Base-by-base conservation (phyloP, 2,113 vertebrate genomes). In the Lepisosteus osseus region DNA sequence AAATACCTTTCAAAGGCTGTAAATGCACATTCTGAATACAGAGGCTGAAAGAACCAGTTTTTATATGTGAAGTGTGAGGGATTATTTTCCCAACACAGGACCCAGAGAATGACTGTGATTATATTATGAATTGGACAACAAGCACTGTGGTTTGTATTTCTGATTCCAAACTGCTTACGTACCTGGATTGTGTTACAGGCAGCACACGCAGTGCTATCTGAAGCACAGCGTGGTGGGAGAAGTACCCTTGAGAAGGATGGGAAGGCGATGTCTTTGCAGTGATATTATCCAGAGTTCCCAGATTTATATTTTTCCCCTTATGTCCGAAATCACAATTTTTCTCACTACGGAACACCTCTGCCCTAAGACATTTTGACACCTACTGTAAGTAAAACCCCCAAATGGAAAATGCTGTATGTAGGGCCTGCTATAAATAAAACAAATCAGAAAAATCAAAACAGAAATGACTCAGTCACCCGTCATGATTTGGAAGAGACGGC, bases 201-300 rank as follows among this genome's bases (percentile, higher is more conserved):
- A 70, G 41, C 40, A 13, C 42, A 15, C 12, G 59, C 57, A 40
- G 59, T 11, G 43, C 51, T 54, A 15, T 70, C 69, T 47, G 54
- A 59, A n/a, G 45, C 57, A 15, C 57, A 29, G 62, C 57, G 47
- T 45, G 9, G 56, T 57, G 44, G 67, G 68, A 51, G 61, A 59
- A 59, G 66, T 9, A 17, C 68, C 55, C 40, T 11, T 42, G 42
- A 62, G 61, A 70, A 65, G 47, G 54, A 29, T 29, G 29, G 29
- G 29, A 29, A 29, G 29, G 29, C 29, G 62, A 42, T 40, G 62
- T 68, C 43, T 54, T 12, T 15, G 47, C 62, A 43, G 15, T 70
- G 73, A 74, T 68, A 70, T 70, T 65, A 47, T 70, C 73, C 73
- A 74, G 68, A 70, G 54, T 70, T 54, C 68, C 17, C 11, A 4